Percentiles rank a stretch among this genome's conserved stretches.
These are phyloP conservation scores for Odontamblyopus rebecca DNA, from an alignment of 2,797 vertebrate genomes.

Conservation along the genomic window DNA sequence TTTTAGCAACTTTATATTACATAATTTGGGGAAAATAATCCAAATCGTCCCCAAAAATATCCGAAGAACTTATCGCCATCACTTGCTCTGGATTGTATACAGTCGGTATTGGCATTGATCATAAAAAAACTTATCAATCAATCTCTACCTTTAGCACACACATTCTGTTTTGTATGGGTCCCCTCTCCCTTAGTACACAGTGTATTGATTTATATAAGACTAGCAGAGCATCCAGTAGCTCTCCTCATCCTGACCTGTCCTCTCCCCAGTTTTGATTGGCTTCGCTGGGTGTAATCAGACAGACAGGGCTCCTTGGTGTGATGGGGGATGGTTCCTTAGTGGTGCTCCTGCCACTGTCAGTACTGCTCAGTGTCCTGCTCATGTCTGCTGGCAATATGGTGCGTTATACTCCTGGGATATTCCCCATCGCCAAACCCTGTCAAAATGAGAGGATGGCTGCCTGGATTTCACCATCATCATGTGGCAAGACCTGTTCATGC, in stretches of 20 bases:
- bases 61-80: too few relatives aligned
- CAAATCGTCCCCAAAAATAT: too few relatives aligned
- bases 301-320: slow-evolving; percentile 23
- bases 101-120: too few relatives aligned
- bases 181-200: slow-evolving; percentile 13
- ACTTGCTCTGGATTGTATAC: too few relatives aligned
- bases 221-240: slow-evolving; percentile 51
- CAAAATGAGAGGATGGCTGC: slow-evolving; percentile 49
- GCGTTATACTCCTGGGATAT: slow-evolving; percentile 61
- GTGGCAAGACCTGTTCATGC: slow-evolving; percentile 51
- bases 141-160: not conserved
- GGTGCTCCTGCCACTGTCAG: slow-evolving; percentile 48
- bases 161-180: slow-evolving; percentile 10
- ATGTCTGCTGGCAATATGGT: slow-evolving; percentile 63
- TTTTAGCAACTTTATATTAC: too few relatives aligned
- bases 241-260: slow-evolving; percentile 39
- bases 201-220: slow-evolving; percentile 59
- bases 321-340: slow-evolving; percentile 24
- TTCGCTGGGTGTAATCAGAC: slow-evolving; percentile 63
- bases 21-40: too few relatives aligned
- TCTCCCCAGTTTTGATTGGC: slow-evolving; percentile 57
- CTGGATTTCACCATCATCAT: slow-evolving; percentile 54
- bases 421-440: slow-evolving; percentile 50
- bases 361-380: slow-evolving; percentile 50
- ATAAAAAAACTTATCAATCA: too few relatives aligned